Conservation (phyloP, 2,113 vertebrate genomes). For the Sarotherodon lohbergeri region DNA sequence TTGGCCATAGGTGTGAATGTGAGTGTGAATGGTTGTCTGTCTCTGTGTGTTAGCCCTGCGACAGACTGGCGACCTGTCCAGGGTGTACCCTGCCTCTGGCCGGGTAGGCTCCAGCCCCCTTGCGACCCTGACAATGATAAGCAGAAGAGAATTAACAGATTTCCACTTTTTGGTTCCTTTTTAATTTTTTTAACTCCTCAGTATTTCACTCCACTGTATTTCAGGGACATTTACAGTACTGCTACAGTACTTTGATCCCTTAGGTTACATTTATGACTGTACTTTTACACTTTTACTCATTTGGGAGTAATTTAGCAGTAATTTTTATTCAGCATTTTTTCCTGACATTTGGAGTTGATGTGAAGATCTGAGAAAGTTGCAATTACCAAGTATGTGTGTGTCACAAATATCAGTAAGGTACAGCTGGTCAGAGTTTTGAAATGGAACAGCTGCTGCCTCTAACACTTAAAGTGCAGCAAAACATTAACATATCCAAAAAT, state of each 20-base stretch:
- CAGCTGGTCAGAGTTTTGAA: neutral
- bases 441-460: too few species aligned
- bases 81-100: neutral
- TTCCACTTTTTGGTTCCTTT: rapidly evolving
- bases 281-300: neutral
- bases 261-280: neutral
- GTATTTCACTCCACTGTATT: neutral
- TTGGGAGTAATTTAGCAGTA: neutral
- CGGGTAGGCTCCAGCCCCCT: neutral
- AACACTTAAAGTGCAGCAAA: too few species aligned
- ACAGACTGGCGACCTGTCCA: neutral
- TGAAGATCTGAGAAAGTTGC: neutral
- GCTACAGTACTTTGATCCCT: neutral
- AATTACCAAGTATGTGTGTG: neutral
- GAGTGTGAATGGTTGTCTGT: neutral
- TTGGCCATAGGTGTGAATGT: neutral
- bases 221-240: neutral
- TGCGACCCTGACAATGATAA: neutral
- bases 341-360: neutral
- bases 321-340: neutral
- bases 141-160: neutral
- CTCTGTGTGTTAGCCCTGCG: neutral
- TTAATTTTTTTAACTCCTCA: neutral
- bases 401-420: neutral
- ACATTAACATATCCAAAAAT: too few species aligned